phyloP scores from a whole-genome alignment of 2,797 vertebrate genomes.

The Urocyon cinereoargenteus region DNA sequence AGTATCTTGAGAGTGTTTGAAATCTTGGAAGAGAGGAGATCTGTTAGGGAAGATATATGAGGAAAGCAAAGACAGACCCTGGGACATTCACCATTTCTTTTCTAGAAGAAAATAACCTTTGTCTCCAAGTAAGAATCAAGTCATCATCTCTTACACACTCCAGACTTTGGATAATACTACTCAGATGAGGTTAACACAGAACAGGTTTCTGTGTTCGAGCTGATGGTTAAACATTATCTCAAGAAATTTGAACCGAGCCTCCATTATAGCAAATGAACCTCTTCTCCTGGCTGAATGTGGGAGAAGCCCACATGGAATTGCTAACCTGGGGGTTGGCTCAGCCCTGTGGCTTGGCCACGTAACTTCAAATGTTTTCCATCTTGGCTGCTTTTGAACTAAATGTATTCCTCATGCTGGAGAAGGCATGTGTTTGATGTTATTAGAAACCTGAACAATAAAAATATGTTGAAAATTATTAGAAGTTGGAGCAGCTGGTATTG shows the following conservation, averaged over 20 bases:
- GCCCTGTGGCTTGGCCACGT: background rate
- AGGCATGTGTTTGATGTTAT: constrained; percentile 58
- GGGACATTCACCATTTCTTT: background rate
- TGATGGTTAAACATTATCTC: background rate
- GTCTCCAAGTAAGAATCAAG: background rate
- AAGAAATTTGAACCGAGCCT: background rate
- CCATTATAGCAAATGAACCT: background rate
- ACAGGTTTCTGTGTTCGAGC: background rate
- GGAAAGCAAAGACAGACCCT: background rate
- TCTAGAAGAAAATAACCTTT: background rate
- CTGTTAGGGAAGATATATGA: background rate
- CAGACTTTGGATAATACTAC: background rate
- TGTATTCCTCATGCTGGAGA: constrained; percentile 64
- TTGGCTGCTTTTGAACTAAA: constrained; percentile 74
- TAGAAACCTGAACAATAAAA: constrained; percentile 66
- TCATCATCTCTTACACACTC: background rate
- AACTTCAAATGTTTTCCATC: constrained; percentile 50
- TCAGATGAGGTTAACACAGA: constrained; percentile 45
- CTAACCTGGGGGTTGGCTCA: constrained; percentile 9
- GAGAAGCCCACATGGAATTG: background rate
- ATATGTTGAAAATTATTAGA: constrained; percentile 72
- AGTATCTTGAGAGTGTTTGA: background rate
- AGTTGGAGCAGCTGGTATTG: constrained; percentile 65
- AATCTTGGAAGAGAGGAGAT: background rate
- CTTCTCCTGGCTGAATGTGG: background rate